Conservation (phyloP, 2,888 invertebrate species). For the Pyrrhopygopsis socrates region DNA sequence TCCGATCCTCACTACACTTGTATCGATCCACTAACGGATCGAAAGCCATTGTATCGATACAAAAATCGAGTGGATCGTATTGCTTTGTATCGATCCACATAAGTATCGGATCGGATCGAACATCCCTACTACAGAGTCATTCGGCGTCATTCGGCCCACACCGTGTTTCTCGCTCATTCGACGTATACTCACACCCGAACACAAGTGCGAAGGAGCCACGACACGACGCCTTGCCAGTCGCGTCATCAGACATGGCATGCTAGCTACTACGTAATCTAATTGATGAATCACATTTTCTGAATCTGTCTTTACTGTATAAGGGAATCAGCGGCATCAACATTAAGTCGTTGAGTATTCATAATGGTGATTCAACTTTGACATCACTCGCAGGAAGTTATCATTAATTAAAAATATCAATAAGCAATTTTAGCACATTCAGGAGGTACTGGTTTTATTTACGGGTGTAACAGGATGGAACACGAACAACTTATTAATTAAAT, state of each 20-base stretch:
- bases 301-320: conserved; percentile 92
- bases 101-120: conserved; percentile 85
- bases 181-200: conserved; percentile 88
- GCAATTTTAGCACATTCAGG: too few relatives aligned
- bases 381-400: conserved; percentile 57
- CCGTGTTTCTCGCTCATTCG: conserved; percentile 95
- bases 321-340: conserved; percentile 86
- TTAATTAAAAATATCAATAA: too few relatives aligned
- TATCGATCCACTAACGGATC: conserved; percentile 63
- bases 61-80: conserved; percentile 44
- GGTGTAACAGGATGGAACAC: too few relatives aligned
- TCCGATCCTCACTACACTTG: conserved; percentile 40
- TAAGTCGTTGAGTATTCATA: conserved; percentile 89
- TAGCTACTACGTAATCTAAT: conserved; percentile 90
- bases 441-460: too few relatives aligned
- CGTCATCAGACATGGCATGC: conserved; percentile 85
- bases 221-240: conserved; percentile 82
- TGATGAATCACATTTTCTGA: conserved; percentile 93
- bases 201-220: conserved; percentile 83
- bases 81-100: background rate
- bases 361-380: conserved; percentile 88
- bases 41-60: conserved; percentile 62
- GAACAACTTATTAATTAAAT: too few relatives aligned
- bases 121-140: conserved; percentile 90
- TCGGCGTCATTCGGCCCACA: conserved; percentile 94